Base-by-base conservation (phyloP, 2,797 vertebrate species). In the Simalia tracyae region DNA sequence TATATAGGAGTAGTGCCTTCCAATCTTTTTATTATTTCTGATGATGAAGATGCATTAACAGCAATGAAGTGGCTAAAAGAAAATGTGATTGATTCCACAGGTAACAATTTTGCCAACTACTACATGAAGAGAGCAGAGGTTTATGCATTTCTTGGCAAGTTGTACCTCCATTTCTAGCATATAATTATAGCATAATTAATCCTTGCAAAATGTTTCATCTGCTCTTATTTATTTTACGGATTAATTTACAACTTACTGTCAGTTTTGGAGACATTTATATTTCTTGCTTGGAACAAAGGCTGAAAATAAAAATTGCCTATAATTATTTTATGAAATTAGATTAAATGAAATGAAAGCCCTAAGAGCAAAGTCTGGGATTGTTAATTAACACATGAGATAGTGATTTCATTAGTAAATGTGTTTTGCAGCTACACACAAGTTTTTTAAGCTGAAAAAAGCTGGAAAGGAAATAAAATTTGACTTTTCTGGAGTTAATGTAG, bases 241-340 rank as follows among this genome's bases (percentile, higher is more conserved):
- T 98, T 98, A 98, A 99, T 99, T 99, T 98, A 98, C 98, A 98
- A 97, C 98, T 98, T 98, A 98, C 98, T 98, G 98, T 98, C 98
- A 98, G 98, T 99, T 99, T 98, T 97, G 97, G 98, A 98, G 97
- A 96, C 94, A 92, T 93, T 92, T 28, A 36, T 96, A 96, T 97
- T 97, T 97, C 94, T 98, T 97, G 97, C 96, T 97, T 95, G 96
- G 97, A 98, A 98, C 98, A 98, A 98, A 98, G 97, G 97, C 98
- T 96, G 97, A 98, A 98, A 98, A 98, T 98, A 98, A 97, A 98
- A 98, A 99, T 99, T 98, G 99, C 98, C 98, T 98, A 96, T 98
- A 98, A 98, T 98, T 97, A 98, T 98, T 98, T 98, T 98, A 98
- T 97, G 97, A 98, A 98, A 96, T 98, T 98, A 97, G 97, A 96